Percentiles rank a stretch among this genome's conserved stretches.
phyloP scores from a whole-genome alignment of 2,888 invertebrate genomes.

The Eulithis prunata region DNA sequence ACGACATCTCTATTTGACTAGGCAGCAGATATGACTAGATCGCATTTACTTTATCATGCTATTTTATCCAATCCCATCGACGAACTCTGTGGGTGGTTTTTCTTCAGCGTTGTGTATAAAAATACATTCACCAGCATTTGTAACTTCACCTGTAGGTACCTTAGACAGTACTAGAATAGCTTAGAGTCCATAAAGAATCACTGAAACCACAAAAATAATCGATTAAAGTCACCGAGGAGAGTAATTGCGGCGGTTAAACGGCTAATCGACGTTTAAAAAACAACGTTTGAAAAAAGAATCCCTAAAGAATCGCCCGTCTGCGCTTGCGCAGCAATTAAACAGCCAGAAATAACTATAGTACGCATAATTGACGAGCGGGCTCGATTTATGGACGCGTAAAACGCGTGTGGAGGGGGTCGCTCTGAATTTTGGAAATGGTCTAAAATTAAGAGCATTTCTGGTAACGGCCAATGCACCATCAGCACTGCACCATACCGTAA shows the following conservation, averaged over 20 bases:
- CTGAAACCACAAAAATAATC: conserved; percentile 35
- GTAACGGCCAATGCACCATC: conserved; percentile 15
- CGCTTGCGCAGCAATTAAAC: conserved; percentile 76
- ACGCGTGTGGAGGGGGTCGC: conserved; percentile 32
- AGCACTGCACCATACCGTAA: background rate
- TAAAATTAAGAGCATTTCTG: conserved; percentile 3
- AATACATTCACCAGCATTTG: background rate
- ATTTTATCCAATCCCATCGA: no score
- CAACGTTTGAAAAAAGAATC: conserved; percentile 49
- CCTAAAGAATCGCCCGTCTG: conserved; percentile 49
- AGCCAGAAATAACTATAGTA: conserved; percentile 68
- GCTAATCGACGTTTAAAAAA: conserved; percentile 45
- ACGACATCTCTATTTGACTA: no score
- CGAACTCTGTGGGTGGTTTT: background rate
- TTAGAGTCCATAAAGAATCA: conserved; percentile 26
- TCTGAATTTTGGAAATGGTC: conserved; percentile 32
- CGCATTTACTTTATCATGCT: no score
- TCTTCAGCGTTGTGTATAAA: background rate
- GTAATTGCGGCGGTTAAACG: conserved; percentile 44
- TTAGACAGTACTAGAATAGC: conserved; percentile 22
- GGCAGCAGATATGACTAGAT: no score
- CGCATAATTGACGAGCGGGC: conserved; percentile 70
- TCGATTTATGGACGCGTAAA: conserved; percentile 68
- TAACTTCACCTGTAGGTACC: background rate
- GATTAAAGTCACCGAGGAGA: conserved; percentile 39